A percentile compares a stretch with the other conserved stretches of the same genome.
These are phyloP conservation scores for Agelas oroides DNA, from an alignment of 37 sponge, comb jelly and placozoan genomes.

Conservation along the genomic window DNA sequence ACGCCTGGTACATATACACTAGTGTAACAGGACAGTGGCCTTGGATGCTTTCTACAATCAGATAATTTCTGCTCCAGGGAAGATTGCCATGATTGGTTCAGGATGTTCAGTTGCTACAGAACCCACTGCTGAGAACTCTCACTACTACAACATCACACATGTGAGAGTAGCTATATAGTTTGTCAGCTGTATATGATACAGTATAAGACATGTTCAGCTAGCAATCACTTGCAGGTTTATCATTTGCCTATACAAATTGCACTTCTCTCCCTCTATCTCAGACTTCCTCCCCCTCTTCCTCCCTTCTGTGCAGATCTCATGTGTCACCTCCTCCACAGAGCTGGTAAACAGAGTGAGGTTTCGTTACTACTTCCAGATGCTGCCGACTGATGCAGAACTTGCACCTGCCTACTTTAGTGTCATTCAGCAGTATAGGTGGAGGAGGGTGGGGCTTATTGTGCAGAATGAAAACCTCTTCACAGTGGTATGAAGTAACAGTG, in stretches of 20 bases:
- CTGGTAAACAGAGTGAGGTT: neutral
- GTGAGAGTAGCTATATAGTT: too few species aligned
- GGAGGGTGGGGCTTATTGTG: neutral
- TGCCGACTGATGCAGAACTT: conserved; percentile 1
- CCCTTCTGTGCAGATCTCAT: conserved; percentile 13
- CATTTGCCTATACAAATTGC: too few species aligned
- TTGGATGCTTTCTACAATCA: too few species aligned
- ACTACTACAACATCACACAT: conserved; percentile 41
- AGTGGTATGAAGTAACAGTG: conserved; percentile 7
- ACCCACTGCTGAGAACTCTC: conserved; percentile 30
- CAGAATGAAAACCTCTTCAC: conserved; percentile 17
- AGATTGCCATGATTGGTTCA: conserved; percentile 20
- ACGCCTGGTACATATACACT: neutral
- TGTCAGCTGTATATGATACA: too few species aligned
- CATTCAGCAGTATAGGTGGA: neutral
- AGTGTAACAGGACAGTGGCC: too few species aligned
- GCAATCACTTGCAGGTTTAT: too few species aligned
- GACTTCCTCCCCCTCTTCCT: neutral
- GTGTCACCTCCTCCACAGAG: conserved; percentile 8
- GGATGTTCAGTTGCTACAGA: conserved; percentile 47
- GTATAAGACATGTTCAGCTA: too few species aligned
- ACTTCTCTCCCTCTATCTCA: too few species aligned
- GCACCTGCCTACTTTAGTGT: neutral
- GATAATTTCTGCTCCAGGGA: neutral
- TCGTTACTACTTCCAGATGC: conserved; percentile 15